These are phyloP conservation scores for Sepiola atlantica DNA, from an alignment of 2,888 invertebrate genomes.

Conservation along the genomic window DNA sequence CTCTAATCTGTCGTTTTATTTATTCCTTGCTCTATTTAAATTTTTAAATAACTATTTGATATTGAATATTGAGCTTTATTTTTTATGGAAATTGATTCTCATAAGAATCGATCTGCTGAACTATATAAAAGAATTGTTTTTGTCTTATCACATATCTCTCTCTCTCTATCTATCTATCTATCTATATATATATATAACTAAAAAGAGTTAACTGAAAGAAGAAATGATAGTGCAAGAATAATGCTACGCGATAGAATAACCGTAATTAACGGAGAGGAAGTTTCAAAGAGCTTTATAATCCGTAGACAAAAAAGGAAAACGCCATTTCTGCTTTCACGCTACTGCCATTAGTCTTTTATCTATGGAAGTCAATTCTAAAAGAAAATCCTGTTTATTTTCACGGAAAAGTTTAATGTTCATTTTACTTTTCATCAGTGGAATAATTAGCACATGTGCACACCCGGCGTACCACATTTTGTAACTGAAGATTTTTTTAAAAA, in stretches of 20 bases:
- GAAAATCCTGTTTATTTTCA: background rate
- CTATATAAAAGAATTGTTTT: too few species aligned
- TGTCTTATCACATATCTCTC: too few species aligned
- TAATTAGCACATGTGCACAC: background rate
- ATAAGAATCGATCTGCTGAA: too few species aligned
- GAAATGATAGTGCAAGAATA: background rate
- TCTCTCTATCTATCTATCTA: too few species aligned
- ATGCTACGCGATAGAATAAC: background rate
- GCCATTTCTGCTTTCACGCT: background rate
- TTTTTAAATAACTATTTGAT: too few species aligned
- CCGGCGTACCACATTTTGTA: too few species aligned
- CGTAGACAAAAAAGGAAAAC: background rate
- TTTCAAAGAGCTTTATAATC: background rate
- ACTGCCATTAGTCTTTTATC: background rate
- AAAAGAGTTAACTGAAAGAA: background rate
- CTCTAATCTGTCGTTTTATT: too few species aligned
- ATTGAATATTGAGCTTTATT: too few species aligned
- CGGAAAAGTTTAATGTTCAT: background rate
- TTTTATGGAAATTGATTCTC: too few species aligned
- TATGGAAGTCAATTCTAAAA: background rate
- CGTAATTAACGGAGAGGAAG: background rate
- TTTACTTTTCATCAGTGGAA: background rate
- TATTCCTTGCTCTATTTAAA: too few species aligned
- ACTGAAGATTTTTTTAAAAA: too few species aligned
- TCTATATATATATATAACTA: too few species aligned